Percentiles rank a stretch among this genome's conserved stretches.
phyloP scores from a whole-genome alignment of 2,888 invertebrate species.

The Drosophila leonis region DNA sequence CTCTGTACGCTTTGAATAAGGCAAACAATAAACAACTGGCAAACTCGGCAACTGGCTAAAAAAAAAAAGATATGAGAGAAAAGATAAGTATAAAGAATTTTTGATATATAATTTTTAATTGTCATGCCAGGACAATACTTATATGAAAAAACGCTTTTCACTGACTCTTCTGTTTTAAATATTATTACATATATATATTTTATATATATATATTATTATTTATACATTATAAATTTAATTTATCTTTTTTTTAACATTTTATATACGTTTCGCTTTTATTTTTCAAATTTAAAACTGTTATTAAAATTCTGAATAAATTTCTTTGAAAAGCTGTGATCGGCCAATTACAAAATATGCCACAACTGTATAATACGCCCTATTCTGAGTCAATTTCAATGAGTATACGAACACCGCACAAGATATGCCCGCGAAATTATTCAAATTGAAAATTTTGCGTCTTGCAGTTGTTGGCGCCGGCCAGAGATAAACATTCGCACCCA shows the following conservation, averaged over 20 bases:
- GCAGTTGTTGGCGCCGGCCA: constrained; percentile 53
- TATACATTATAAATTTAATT: neutral
- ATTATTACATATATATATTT: neutral
- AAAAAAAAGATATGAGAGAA: neutral
- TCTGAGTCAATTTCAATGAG: neutral
- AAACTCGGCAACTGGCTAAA: no score
- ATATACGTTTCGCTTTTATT: neutral
- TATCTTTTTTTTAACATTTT: neutral
- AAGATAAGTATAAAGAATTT: no score
- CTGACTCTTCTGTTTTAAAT: no score
- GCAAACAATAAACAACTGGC: neutral
- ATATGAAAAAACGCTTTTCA: no score
- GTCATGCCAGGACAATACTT: no score
- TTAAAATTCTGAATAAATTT: neutral
- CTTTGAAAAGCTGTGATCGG: neutral
- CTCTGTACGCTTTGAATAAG: neutral
- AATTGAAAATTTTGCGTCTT: constrained; percentile 69
- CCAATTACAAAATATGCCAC: neutral
- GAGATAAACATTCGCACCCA: constrained; percentile 52
- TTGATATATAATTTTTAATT: no score
- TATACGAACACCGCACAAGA: constrained; percentile 20
- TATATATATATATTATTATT: neutral
- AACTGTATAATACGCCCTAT: neutral
- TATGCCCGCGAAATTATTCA: constrained; percentile 65
- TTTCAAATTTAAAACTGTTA: neutral